Evolutionary conservation across 2,888 invertebrate genomes (phyloP), one percentile per base, ranked within the genome.

Genomic region (Leucozona laternaria): DNA sequence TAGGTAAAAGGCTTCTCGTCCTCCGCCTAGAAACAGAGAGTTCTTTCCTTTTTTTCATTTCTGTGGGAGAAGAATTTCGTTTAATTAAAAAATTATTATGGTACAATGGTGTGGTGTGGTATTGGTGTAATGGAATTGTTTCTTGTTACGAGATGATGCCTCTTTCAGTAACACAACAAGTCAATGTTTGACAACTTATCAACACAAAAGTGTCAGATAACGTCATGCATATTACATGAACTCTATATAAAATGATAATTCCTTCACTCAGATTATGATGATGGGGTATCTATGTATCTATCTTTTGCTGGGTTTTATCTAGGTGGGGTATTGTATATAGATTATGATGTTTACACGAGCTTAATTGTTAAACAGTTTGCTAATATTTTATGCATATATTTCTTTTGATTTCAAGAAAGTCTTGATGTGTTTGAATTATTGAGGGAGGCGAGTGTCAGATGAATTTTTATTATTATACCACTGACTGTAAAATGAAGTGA

Each of bases 181-280:
- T 75, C 73, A 75, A 79, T 83, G 48, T 68, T 77, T 72, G 76
- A 66, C 79, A 79, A 71, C 58, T n/a, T 48, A 62, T 72, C 50
- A 66, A 84, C 76, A 80, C 76, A 77, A 72, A 60, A 68, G 68
- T 78, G 68, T 83, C 60, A 62, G 76, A 80, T 60, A 80, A 80
- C 60, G 71, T 64, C 79, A 72, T 64, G 57, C 66, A 77, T 68
- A 68, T 68, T 58, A 58, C 60, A 68, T 68, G 48, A 48, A 57
- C n/a, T 53, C 37, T 25, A 28, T 20, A 66, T 37, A 50, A 66
- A 20, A 25, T 43, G 34, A 66, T 58, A 34, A n/a, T n/a, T 22
- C 13, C n/a, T n/a, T 15, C 37, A 37, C 31, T 20, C 37, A n/a
- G n/a, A n/a, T n/a, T 20, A 2, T 22, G 10, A 2, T 45, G 11